phyloP scores from a whole-genome alignment of 53 echinoderm and acorn worm genomes.

The Paracentrotus lividus region DNA sequence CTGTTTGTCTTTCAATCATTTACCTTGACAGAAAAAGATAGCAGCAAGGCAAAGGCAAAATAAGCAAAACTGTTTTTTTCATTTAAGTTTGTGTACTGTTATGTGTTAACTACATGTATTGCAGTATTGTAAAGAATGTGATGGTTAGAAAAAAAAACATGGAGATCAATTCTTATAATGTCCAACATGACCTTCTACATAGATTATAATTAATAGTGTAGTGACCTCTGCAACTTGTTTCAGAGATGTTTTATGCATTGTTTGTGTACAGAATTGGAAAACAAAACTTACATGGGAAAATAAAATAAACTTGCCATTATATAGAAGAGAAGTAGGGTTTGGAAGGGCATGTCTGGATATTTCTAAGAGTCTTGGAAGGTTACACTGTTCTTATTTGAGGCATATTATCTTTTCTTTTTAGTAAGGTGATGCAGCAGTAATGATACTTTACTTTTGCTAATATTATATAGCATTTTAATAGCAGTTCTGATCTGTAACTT shows the following conservation, averaged over 20 bases:
- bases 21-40: not conserved
- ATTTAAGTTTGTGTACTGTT: not conserved
- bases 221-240: not conserved
- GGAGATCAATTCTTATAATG: not conserved
- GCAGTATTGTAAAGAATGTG: not conserved
- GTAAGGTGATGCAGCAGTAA: not conserved
- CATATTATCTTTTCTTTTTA: not conserved
- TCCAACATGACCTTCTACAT: not conserved
- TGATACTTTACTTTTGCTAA: not conserved
- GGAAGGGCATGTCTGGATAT: not conserved
- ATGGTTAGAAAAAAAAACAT: not conserved
- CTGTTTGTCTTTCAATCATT: not conserved
- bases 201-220: not conserved
- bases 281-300: not conserved
- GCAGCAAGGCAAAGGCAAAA: not conserved
- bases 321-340: not conserved
- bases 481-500: not conserved
- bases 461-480: not conserved
- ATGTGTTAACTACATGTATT: not conserved
- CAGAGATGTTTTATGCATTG: not conserved
- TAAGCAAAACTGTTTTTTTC: not conserved
- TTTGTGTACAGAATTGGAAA: not conserved
- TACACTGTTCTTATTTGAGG: not conserved
- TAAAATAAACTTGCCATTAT: not conserved
- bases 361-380: not conserved